phyloP scores from a whole-genome alignment of 2,888 invertebrate genomes.

The Sinopyrophorus schimmeli region DNA sequence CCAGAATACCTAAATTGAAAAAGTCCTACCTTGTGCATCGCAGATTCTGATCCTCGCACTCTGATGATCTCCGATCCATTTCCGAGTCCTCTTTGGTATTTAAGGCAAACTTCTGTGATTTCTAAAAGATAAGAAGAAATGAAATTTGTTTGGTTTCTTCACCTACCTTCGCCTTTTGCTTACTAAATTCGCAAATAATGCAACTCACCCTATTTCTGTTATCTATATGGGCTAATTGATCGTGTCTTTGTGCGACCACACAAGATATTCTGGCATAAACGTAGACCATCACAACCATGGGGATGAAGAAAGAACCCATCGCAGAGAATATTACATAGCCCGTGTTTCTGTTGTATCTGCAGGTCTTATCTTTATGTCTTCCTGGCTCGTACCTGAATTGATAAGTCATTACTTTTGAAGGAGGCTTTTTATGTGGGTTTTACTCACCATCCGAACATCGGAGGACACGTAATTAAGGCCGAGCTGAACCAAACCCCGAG shows the following conservation, averaged over 20 bases:
- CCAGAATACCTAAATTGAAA: not conserved
- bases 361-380: constrained; percentile 67
- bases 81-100: constrained; percentile 54
- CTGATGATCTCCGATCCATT: constrained; percentile 52
- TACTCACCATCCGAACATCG: constrained; percentile 87
- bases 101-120: constrained; percentile 49
- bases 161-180: too few species aligned
- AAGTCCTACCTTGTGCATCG: constrained; percentile 52
- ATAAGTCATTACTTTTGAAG: too few species aligned
- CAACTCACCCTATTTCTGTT: constrained; percentile 49
- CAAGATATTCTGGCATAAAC: constrained; percentile 90
- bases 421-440: not conserved
- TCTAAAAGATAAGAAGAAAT: constrained; percentile 41
- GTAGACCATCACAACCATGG: constrained; percentile 93
- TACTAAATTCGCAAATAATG: not conserved
- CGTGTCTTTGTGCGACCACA: constrained; percentile 78
- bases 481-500: constrained; percentile 89
- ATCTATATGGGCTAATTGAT: constrained; percentile 70
- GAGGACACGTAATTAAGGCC: constrained; percentile 90
- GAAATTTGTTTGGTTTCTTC: too few species aligned
- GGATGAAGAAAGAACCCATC: constrained; percentile 94
- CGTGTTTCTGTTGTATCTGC: constrained; percentile 88
- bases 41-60: constrained; percentile 52
- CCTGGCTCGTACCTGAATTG: constrained; percentile 71
- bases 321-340: constrained; percentile 96